Conservation (phyloP, 2,888 invertebrate genomes). For the Callosobruchus maculatus region DNA sequence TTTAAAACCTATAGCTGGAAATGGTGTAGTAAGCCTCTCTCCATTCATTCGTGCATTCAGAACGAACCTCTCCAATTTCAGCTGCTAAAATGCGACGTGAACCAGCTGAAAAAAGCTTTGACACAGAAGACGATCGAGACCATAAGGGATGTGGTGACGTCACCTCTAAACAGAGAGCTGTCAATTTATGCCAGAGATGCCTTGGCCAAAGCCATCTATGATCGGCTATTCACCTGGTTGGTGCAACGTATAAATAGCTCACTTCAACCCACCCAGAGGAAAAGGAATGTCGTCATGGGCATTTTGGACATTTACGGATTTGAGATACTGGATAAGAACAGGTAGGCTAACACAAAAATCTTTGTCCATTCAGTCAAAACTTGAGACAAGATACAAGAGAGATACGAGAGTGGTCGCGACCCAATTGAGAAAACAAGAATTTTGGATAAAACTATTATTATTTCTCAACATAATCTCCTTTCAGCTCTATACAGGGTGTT, state of each 20-base stretch:
- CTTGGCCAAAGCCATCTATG: constrained; percentile 86
- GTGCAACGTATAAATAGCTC: constrained; percentile 77
- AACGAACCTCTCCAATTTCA: constrained; percentile 49
- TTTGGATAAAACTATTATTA: too few species aligned
- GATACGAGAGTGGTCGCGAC: too few species aligned
- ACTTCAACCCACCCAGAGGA: constrained; percentile 57
- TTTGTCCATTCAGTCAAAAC: too few species aligned
- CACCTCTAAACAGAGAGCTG: constrained; percentile 76
- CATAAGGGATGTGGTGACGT: constrained; percentile 75
- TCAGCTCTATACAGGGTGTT: too few species aligned
- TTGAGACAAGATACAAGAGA: too few species aligned
- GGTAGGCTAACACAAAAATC: constrained; percentile 49
- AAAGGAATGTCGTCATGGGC: constrained; percentile 72
- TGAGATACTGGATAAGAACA: constrained; percentile 87
- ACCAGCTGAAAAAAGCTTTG: constrained; percentile 66
- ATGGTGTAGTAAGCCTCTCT: too few species aligned
- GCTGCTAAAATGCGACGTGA: constrained; percentile 70
- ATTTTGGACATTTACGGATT: constrained; percentile 94
- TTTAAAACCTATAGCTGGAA: too few species aligned
- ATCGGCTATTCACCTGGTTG: constrained; percentile 87
- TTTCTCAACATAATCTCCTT: too few species aligned
- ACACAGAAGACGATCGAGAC: constrained; percentile 86
- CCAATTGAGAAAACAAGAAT: too few species aligned
- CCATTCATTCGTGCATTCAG: too few species aligned
- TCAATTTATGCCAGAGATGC: constrained; percentile 87